These are phyloP conservation scores for Siderastrea siderea DNA, from an alignment of 92 coral and sea anemone species.

Conservation along the genomic window DNA sequence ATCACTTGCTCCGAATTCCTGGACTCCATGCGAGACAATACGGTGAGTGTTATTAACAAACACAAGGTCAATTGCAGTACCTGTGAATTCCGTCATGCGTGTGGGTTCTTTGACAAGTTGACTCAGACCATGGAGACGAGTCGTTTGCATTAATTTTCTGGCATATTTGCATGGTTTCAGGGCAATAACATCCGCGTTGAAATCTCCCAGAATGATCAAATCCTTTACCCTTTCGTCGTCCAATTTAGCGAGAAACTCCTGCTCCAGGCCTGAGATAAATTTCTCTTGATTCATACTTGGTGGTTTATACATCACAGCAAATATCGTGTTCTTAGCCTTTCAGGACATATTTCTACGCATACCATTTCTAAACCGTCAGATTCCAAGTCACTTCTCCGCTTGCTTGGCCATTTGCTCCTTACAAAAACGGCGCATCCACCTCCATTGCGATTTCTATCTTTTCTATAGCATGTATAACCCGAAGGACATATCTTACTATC, in stretches of 20 bases:
- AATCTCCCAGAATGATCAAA: constrained; percentile 52
- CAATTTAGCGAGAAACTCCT: constrained; percentile 46
- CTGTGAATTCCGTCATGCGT: constrained; percentile 51
- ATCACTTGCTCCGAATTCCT: constrained; percentile 57
- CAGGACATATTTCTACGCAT: constrained; percentile 5
- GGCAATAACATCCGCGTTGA: constrained; percentile 62
- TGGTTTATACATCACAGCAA: constrained; percentile 47
- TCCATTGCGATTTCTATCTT: constrained; percentile 51
- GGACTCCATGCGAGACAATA: constrained; percentile 63
- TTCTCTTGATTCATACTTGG: constrained; percentile 45
- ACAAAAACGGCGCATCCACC: constrained; percentile 63
- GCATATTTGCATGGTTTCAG: constrained; percentile 55
- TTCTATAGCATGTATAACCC: constrained; percentile 51
- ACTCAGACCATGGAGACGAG: constrained; percentile 61
- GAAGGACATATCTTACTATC: constrained; percentile 14
- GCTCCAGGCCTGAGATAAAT: constrained; percentile 39
- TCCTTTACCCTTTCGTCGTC: constrained; percentile 39
- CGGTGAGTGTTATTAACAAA: constrained; percentile 63
- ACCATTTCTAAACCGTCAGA: constrained; percentile 48
- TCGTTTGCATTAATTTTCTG: constrained; percentile 36
- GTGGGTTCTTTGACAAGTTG: constrained; percentile 66
- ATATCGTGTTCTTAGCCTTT: constrained; percentile 45
- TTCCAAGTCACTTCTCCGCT: constrained; percentile 49
- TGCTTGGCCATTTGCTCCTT: constrained; percentile 13
- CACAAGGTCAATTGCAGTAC: constrained; percentile 58